Evolutionary conservation across 2,113 vertebrate species (phyloP), one percentile per base, ranked within the genome.

Genomic region (Ceyx melanurus): DNA sequence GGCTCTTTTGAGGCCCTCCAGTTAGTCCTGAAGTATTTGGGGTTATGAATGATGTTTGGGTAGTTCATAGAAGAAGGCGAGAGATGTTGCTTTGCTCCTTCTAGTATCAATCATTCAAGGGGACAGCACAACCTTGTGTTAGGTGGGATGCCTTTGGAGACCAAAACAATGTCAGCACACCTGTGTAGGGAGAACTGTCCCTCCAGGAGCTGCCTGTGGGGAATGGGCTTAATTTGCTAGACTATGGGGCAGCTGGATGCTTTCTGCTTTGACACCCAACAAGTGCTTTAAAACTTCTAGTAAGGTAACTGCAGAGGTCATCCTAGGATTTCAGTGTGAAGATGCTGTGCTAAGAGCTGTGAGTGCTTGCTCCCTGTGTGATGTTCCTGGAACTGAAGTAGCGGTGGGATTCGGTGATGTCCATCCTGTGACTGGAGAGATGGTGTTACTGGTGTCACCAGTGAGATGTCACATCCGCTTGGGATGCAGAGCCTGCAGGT

Each of bases 91-190:
- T 76, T 29, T 83, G 21, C 23, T 90, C 37, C 13, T 17, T 5
- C n/a, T 0, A 0, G 28, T 37, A 9, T 21, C 22, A 48, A 35
- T 51, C n/a, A 37, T 33, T 64, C 11, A 60, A 72, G 42, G 67
- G 16, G 11, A 77, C 16, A 65, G 11, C 0, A 1, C 37, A 81
- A 25, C 6, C 11, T 56, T 4, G 1, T 1, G 0, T 40, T 53
- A 76, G 26, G 22, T 43, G 25, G 53, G 43, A 31, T 1, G 0
- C 48, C 50, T 80, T 0, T 21, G 33, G 56, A 73, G 5, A 80
- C 8, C 20, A 33, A 22, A 60, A n/a, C 5, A 35, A 15, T 50
- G 28, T n/a, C 35, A 45, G 33, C 46, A 66, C 28, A 31, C 8
- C 42, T 66, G 12, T 4, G 2, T 0, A 68, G 67, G 46, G 73